phyloP scores from a whole-genome alignment of 1,140 invertebrate species.

The Tetragnatha versicolor region DNA sequence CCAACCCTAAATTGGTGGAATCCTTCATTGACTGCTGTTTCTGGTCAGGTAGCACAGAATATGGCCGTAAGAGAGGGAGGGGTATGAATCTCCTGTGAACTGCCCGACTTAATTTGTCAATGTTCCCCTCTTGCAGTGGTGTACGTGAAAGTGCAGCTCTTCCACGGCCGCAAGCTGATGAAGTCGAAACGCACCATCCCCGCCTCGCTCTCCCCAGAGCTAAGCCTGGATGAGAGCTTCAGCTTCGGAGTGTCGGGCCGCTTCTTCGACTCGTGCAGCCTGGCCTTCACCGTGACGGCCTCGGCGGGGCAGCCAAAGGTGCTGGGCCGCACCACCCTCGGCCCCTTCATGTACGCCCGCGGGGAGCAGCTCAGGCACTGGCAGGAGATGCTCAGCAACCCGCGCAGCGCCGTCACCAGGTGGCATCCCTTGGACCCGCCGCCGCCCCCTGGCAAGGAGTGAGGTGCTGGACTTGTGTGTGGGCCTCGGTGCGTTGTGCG shows the following conservation, averaged over 20 bases:
- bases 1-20: too few species aligned
- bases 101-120: not conserved
- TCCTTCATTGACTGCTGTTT: too few species aligned
- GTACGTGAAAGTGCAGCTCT: conserved; percentile 61
- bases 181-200: conserved; percentile 62
- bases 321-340: conserved; percentile 58
- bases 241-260: conserved; percentile 61
- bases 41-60: too few species aligned
- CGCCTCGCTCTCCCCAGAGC: conserved; percentile 52
- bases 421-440: conserved; percentile 67
- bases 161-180: conserved; percentile 61
- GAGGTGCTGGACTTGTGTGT: too few species aligned
- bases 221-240: conserved; percentile 62
- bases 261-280: conserved; percentile 61
- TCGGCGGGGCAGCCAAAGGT: conserved; percentile 1
- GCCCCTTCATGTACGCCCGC: conserved; percentile 64
- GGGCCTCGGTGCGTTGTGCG: too few species aligned
- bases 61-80: too few species aligned
- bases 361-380: conserved; percentile 63
- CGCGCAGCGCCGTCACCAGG: conserved; percentile 74
- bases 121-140: not conserved
- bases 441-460: too few species aligned
- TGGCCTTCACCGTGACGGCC: conserved; percentile 58
- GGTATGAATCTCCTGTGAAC: too few species aligned
- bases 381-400: conserved; percentile 70